These are phyloP conservation scores for Cephalotes varians DNA, from an alignment of 2,888 invertebrate species.

Conservation along the genomic window DNA sequence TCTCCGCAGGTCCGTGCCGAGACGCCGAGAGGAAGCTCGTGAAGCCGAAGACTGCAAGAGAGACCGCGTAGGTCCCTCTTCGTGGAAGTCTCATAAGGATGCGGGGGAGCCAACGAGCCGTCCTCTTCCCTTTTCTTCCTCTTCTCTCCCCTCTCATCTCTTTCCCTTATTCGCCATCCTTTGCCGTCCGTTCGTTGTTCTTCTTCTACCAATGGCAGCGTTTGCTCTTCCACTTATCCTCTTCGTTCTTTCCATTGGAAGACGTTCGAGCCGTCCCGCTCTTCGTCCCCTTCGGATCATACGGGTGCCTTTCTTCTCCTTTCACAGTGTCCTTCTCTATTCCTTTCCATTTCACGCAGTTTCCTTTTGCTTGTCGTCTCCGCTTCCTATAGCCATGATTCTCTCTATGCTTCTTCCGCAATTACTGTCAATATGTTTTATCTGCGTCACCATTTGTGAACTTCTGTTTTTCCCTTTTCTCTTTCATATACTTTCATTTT, in stretches of 20 bases:
- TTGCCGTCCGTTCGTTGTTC: conserved; percentile 21
- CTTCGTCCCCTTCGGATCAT: conserved; percentile 29
- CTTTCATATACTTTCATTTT: not conserved
- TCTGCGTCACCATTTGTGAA: not conserved
- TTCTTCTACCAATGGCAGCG: conserved; percentile 24
- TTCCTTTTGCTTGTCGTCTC: conserved; percentile 40
- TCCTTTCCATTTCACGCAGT: conserved; percentile 8
- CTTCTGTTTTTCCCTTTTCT: conserved; percentile 17
- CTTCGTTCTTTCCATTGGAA: conserved; percentile 42
- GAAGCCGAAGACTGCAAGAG: conserved; percentile 63
- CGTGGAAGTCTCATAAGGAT: conserved; percentile 79
- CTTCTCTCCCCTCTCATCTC: not conserved
- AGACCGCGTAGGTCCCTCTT: conserved; percentile 78
- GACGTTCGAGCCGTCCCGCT: not conserved
- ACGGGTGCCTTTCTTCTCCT: conserved; percentile 35
- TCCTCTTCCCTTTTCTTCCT: conserved; percentile 57
- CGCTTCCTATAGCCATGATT: conserved; percentile 20
- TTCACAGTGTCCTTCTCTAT: conserved; percentile 40
- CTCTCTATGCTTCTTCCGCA: conserved; percentile 32
- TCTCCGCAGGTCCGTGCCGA: conserved; percentile 1
- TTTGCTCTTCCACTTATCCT: conserved; percentile 47
- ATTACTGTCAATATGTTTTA: conserved; percentile 23
- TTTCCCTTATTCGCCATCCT: conserved; percentile 5
- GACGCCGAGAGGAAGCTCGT: conserved; percentile 50
- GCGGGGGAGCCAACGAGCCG: conserved; percentile 59